A percentile compares a stretch with the other conserved stretches of the same genome.
Evolutionary conservation across 2,888 invertebrate species (phyloP).

Genomic region (Blastobasis lacticolella): DNA sequence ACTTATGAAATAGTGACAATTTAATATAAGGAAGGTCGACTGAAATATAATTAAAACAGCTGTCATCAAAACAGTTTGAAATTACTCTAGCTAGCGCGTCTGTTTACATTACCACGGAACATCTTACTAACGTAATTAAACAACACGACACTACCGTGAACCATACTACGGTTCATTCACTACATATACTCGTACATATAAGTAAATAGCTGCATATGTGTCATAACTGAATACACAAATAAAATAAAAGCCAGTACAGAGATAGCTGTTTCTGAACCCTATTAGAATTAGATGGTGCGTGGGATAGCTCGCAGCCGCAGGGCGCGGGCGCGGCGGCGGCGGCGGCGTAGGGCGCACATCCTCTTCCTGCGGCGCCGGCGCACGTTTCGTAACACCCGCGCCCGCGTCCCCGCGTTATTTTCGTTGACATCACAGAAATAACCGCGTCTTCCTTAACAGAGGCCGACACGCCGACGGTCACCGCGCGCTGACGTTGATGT

Average conservation of each 20-base stretch:
- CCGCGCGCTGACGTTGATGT: conserved; percentile 64
- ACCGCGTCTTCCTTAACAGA: conserved; percentile 59
- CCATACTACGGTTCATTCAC: no score
- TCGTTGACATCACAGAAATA: conserved; percentile 71
- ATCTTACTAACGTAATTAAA: no score
- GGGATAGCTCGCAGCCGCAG: conserved; percentile 10
- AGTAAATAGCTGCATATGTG: not conserved
- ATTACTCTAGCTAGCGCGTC: no score
- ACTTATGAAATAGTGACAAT: no score
- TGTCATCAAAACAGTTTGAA: no score
- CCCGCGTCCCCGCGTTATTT: conserved; percentile 54
- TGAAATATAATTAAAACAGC: no score
- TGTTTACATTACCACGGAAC: no score
- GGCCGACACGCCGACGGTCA: conserved; percentile 36
- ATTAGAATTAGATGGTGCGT: conserved; percentile 26
- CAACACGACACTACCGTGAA: no score
- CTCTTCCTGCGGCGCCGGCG: conserved; percentile 53
- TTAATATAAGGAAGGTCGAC: no score
- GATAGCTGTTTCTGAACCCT: conserved; percentile 9
- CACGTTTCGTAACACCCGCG: conserved; percentile 60
- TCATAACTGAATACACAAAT: conserved; percentile 8
- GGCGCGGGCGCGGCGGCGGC: conserved; percentile 21
- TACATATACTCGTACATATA: no score
- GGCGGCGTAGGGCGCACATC: conserved; percentile 34
- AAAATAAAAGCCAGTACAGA: conserved; percentile 6